Evolutionary conservation across 2,113 vertebrate genomes (phyloP).

Genomic region (Myotis davidii): DNA sequence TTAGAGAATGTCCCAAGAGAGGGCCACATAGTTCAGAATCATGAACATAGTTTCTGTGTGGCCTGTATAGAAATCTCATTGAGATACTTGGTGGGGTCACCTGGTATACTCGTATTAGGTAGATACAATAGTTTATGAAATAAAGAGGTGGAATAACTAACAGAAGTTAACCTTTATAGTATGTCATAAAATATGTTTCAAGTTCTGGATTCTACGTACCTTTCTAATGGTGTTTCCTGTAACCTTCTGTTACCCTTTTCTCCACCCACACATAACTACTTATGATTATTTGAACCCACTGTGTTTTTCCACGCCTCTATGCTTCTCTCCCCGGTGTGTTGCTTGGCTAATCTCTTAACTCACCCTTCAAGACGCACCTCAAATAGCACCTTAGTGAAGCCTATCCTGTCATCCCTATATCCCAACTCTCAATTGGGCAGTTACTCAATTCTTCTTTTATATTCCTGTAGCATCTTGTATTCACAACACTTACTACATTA

Average conservation of each 20-base stretch:
- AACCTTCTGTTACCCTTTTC: conserved; percentile 2
- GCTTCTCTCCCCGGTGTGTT: neutral
- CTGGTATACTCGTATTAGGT: neutral
- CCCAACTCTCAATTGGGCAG: neutral
- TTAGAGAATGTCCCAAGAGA: conserved; percentile 4
- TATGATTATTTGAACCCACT: conserved; percentile 31
- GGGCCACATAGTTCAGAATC: neutral
- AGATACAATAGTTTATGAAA: conserved; percentile 32
- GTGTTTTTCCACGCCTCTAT: neutral
- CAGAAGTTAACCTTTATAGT: neutral
- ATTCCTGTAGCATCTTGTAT: neutral
- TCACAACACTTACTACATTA: neutral
- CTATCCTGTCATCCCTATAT: neutral
- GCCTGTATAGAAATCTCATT: neutral
- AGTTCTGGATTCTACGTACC: neutral
- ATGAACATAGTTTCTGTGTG: neutral
- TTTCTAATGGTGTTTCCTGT: conserved; percentile 17
- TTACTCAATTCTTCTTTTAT: conserved; percentile 32
- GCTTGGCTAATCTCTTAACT: conserved; percentile 24
- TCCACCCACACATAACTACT: neutral
- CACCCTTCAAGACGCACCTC: neutral
- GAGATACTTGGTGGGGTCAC: neutral
- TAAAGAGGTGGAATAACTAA: conserved; percentile 15
- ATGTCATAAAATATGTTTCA: conserved; percentile 2
- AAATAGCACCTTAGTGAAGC: neutral